These are phyloP conservation scores for Drosophila jambulina DNA, from an alignment of 1,140 invertebrate genomes.

Conservation along the genomic window DNA sequence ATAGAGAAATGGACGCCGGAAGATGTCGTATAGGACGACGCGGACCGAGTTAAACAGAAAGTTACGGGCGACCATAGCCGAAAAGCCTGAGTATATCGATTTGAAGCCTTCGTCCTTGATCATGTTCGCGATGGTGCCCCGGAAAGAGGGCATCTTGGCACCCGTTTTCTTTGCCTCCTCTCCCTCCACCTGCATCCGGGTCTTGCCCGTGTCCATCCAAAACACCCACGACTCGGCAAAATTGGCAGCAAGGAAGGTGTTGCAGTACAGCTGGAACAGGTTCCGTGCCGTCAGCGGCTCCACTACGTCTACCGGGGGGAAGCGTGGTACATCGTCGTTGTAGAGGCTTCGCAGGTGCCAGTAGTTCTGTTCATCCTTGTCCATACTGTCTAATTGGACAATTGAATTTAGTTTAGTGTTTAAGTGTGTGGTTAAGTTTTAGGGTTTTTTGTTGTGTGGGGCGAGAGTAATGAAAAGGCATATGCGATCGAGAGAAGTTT, in stretches of 20 bases:
- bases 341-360: constrained; percentile 6
- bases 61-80: constrained; percentile 46
- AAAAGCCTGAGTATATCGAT: constrained; percentile 46
- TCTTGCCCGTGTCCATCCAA: constrained; percentile 58
- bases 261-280: constrained; percentile 44
- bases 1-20: constrained; percentile 38
- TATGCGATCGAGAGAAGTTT: background rate
- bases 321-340: background rate
- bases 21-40: constrained; percentile 53
- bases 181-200: constrained; percentile 55
- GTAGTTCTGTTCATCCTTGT: constrained; percentile 4
- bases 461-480: background rate
- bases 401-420: background rate
- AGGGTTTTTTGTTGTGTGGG: background rate
- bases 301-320: constrained; percentile 2
- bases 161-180: constrained; percentile 33
- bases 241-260: constrained; percentile 56
- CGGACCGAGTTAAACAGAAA: constrained; percentile 59
- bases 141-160: constrained; percentile 5
- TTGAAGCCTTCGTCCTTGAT: constrained; percentile 3
- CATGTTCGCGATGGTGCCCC: constrained; percentile 26
- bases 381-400: constrained; percentile 9
- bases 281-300: constrained; percentile 17
- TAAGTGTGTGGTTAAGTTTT: background rate
- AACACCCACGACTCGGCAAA: constrained; percentile 52